Evolutionary conservation across 92 coral and sea anemone species (phyloP).

Genomic region (Zoanthus sociatus): DNA sequence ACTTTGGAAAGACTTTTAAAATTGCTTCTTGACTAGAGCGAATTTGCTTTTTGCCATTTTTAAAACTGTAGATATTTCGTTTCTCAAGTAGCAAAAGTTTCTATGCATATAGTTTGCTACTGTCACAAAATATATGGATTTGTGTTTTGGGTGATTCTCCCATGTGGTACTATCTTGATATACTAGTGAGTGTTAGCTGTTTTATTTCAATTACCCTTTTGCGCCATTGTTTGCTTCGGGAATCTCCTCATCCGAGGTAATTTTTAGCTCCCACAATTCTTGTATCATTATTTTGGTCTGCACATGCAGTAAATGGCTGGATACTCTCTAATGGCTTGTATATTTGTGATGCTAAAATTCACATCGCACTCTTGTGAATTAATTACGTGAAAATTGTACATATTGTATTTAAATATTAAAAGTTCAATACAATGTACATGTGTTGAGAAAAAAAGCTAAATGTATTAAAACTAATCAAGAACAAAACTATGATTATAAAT

Average conservation of each 20-base stretch:
- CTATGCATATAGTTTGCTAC: conserved; percentile 15
- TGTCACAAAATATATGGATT: conserved; percentile 4
- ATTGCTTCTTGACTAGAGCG: background rate
- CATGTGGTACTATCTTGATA: background rate
- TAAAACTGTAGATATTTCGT: background rate
- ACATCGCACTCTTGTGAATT: no score
- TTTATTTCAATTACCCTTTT: background rate
- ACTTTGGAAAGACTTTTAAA: conserved; percentile 38
- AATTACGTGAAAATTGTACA: no score
- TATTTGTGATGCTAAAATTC: background rate
- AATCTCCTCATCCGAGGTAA: conserved; percentile 8
- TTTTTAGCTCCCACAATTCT: no score
- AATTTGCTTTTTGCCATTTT: background rate
- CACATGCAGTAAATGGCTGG: conserved; percentile 2
- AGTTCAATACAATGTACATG: no score
- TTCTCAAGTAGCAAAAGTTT: conserved; percentile 2
- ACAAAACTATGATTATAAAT: no score
- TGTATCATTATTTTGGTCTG: background rate
- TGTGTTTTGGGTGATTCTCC: background rate
- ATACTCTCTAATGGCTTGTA: background rate
- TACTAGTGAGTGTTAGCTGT: background rate
- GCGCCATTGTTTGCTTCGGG: background rate
- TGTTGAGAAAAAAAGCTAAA: no score
- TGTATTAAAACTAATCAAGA: no score
- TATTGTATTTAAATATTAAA: no score